Evolutionary conservation across 2,888 invertebrate species (phyloP).

Genomic region (Rugalucina vietnamica): DNA sequence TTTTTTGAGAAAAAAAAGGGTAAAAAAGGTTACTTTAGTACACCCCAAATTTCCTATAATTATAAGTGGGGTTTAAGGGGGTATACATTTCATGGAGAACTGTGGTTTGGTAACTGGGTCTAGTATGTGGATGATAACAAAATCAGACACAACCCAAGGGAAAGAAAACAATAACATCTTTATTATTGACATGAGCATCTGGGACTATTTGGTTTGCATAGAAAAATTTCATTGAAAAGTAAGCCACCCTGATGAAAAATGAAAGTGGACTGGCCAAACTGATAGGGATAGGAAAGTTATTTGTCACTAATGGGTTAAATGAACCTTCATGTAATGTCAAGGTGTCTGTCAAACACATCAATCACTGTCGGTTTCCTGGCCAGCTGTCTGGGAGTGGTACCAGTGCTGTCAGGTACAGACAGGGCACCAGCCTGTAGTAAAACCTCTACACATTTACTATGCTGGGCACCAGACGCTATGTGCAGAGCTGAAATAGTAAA

Average conservation of each 20-base stretch:
- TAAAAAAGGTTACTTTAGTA: too few species aligned
- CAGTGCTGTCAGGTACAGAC: slow-evolving; percentile 54
- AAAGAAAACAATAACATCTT: too few species aligned
- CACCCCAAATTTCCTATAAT: too few species aligned
- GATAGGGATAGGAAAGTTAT: neutral
- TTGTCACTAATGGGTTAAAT: neutral
- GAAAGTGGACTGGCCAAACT: neutral
- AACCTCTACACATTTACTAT: slow-evolving; percentile 63
- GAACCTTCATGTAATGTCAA: slow-evolving; percentile 44
- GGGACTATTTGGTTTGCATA: too few species aligned
- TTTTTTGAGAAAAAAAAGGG: too few species aligned
- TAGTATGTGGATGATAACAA: too few species aligned
- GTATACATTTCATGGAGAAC: too few species aligned
- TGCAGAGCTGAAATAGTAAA: slow-evolving; percentile 69
- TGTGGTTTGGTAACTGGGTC: too few species aligned
- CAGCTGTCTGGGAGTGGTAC: slow-evolving; percentile 61
- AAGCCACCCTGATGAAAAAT: neutral
- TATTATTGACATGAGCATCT: too few species aligned
- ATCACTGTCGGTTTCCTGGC: slow-evolving; percentile 48
- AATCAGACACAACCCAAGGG: too few species aligned
- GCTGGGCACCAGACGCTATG: slow-evolving; percentile 73
- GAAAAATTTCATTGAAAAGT: too few species aligned
- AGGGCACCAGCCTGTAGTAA: slow-evolving; percentile 65
- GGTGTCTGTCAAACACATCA: slow-evolving; percentile 27
- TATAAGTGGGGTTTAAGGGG: too few species aligned